Evolutionary conservation across 2,113 vertebrate species (phyloP).

Genomic region (Aldabrachelys gigantea): DNA sequence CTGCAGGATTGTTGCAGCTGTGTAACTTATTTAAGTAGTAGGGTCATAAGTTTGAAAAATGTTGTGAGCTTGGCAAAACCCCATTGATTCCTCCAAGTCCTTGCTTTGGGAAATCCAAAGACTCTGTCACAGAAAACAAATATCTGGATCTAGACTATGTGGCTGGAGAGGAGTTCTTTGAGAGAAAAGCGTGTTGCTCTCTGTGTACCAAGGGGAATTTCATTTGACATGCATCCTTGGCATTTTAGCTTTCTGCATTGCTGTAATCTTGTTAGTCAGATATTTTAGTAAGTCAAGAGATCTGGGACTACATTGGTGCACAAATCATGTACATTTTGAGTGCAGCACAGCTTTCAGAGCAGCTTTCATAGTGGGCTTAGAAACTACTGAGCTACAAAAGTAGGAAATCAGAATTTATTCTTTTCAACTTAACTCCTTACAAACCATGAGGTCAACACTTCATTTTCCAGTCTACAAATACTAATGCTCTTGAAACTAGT

Average conservation of each 20-base stretch:
- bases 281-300: neutral
- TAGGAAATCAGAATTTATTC: neutral
- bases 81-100: accelerated
- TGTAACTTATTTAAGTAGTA: neutral
- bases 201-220: neutral
- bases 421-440: neutral
- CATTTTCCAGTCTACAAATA: neutral
- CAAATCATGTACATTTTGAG: accelerated
- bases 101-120: neutral
- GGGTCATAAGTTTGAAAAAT: neutral
- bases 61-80: neutral
- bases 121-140: neutral
- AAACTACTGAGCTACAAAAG: neutral
- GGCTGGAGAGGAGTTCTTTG: neutral
- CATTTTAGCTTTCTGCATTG: neutral
- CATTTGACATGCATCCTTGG: accelerated
- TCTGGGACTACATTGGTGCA: neutral
- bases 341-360: neutral
- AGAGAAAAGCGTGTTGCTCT: neutral
- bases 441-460: neutral
- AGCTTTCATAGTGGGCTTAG: neutral
- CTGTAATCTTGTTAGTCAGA: neutral
- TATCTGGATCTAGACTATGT: neutral
- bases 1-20: neutral
- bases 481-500: neutral